A percentile compares a stretch with the other conserved stretches of the same genome.
phyloP scores from a whole-genome alignment of 1,140 invertebrate species.

The Pentalonia nigronervosa region DNA sequence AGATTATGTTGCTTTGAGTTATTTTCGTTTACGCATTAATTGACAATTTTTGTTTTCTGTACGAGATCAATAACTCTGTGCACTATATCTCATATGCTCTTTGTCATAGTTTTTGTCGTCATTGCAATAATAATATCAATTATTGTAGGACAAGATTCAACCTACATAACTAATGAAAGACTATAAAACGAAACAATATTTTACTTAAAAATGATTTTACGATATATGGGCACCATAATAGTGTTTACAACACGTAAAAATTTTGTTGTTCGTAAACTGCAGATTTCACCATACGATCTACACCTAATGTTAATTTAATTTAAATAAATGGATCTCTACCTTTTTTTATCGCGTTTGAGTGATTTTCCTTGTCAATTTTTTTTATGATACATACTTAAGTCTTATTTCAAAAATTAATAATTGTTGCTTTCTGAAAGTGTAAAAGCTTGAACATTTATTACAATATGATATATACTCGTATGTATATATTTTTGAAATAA shows the following conservation, averaged over 20 bases:
- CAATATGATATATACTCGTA: background rate
- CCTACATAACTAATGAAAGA: background rate
- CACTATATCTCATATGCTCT: background rate
- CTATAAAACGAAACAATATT: no score
- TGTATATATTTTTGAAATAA: background rate
- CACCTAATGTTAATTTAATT: background rate
- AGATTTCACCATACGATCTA: background rate
- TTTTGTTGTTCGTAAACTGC: background rate
- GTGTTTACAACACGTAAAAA: background rate
- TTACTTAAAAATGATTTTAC: no score
- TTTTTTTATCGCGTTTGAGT: background rate
- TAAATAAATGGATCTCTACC: background rate
- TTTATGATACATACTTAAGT: background rate
- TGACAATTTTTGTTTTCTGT: background rate
- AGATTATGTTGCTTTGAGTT: background rate
- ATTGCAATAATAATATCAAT: background rate
- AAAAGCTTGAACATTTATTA: background rate
- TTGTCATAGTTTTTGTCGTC: background rate
- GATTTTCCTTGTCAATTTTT: background rate
- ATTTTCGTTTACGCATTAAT: background rate
- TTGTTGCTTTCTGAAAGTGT: background rate
- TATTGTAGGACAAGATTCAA: background rate
- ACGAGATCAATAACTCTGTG: background rate
- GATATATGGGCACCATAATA: no score
- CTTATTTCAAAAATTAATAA: background rate